phyloP scores from a whole-genome alignment of 2,113 vertebrate genomes.

The Elaphurus davidianus region DNA sequence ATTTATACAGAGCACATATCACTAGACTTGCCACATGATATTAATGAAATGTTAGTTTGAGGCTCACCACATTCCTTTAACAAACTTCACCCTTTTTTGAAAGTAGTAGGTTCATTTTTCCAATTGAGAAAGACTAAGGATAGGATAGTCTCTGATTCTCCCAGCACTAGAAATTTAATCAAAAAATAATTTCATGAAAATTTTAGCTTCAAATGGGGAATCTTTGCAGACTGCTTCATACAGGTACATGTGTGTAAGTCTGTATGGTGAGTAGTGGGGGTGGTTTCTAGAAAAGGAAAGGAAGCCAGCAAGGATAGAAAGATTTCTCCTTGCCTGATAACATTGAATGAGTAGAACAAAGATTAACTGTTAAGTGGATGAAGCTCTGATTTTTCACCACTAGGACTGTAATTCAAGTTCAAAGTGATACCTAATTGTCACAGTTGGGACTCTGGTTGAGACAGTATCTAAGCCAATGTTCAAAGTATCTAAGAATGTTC shows the following conservation, averaged over 20 bases:
- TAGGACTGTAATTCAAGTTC: slow-evolving; percentile 26
- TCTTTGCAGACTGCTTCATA: neutral
- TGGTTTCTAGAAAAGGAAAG: neutral
- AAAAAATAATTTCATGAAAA: neutral
- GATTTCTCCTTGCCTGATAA: neutral
- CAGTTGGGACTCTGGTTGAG: neutral
- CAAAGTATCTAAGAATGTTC: neutral
- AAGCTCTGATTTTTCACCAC: slow-evolving; percentile 52
- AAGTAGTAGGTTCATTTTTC: neutral
- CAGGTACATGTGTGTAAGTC: neutral
- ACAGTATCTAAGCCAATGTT: neutral
- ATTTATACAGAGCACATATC: neutral
- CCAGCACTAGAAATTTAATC: neutral
- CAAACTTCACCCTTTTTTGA: neutral
- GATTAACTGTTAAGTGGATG: neutral
- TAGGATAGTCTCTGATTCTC: neutral
- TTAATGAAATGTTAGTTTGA: neutral
- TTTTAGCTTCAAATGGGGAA: neutral
- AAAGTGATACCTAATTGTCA: neutral
- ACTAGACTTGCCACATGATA: too few relatives aligned
- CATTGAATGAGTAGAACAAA: neutral
- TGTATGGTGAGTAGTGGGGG: neutral
- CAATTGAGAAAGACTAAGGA: neutral
- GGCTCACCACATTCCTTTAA: neutral
- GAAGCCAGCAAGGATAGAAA: neutral